Conservation (phyloP, 2,888 invertebrate species). For the Stratiomys singularior region DNA sequence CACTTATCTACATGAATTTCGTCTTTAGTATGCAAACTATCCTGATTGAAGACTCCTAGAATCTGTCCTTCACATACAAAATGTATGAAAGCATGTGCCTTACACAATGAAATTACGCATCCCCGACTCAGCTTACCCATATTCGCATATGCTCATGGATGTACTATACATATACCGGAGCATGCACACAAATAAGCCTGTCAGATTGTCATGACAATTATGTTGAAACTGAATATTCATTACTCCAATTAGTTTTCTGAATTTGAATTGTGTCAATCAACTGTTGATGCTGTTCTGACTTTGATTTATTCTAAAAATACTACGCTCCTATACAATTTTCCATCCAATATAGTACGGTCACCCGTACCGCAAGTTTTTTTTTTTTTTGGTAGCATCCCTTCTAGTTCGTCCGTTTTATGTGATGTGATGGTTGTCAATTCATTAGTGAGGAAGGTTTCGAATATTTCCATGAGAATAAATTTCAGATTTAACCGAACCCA, state of each 20-base stretch:
- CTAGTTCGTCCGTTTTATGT: no score
- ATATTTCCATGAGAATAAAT: no score
- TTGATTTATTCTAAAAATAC: constrained; percentile 34
- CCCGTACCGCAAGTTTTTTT: background rate
- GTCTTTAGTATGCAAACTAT: background rate
- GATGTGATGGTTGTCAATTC: background rate
- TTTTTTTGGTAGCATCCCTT: background rate
- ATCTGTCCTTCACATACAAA: background rate
- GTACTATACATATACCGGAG: no score
- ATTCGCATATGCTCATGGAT: no score
- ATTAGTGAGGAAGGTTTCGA: background rate
- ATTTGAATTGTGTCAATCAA: constrained; percentile 46
- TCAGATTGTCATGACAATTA: constrained; percentile 40
- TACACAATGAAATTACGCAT: no score
- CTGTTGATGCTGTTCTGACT: constrained; percentile 21
- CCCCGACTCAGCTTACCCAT: no score
- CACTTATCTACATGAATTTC: background rate
- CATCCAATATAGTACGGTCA: no score
- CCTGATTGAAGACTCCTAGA: background rate
- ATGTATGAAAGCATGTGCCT: no score
- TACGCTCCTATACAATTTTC: no score
- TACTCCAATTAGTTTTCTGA: constrained; percentile 41
- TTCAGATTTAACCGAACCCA: no score
- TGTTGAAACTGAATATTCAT: constrained; percentile 43
- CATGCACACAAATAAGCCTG: constrained; percentile 1